These are phyloP conservation scores for Maccullochella peelii DNA, from an alignment of 2,113 vertebrate genomes.

Conservation along the genomic window DNA sequence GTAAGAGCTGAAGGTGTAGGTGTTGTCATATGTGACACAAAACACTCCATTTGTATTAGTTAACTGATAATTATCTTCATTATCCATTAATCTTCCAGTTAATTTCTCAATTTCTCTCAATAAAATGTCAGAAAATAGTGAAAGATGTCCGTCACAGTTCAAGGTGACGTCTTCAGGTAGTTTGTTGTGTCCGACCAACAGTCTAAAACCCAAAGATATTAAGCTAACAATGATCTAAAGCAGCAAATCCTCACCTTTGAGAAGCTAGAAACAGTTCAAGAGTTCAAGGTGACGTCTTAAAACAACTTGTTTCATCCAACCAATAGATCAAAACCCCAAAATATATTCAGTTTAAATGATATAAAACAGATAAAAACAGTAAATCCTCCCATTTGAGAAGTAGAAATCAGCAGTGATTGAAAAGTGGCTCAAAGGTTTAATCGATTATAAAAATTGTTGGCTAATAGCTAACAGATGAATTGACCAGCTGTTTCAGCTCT, in stretches of 20 bases:
- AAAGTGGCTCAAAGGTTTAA: too few species aligned
- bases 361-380: background rate
- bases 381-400: background rate
- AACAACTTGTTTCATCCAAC: background rate
- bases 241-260: background rate
- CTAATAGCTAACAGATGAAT: too few species aligned
- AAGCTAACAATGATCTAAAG: background rate
- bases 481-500: too few species aligned
- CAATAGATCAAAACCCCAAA: background rate
- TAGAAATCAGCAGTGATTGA: too few species aligned
- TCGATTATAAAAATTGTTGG: too few species aligned
- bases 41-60: background rate
- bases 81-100: too few species aligned
- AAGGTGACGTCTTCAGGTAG: background rate
- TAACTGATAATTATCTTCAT: too few species aligned
- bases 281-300: background rate
- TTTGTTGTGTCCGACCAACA: background rate
- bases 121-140: background rate
- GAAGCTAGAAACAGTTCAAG: background rate
- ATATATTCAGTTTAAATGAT: background rate
- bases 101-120: too few species aligned
- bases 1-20: background rate
- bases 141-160: background rate
- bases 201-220: background rate
- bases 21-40: background rate